These are phyloP conservation scores for Epinephelus moara DNA, from an alignment of 2,113 vertebrate species.

Conservation along the genomic window DNA sequence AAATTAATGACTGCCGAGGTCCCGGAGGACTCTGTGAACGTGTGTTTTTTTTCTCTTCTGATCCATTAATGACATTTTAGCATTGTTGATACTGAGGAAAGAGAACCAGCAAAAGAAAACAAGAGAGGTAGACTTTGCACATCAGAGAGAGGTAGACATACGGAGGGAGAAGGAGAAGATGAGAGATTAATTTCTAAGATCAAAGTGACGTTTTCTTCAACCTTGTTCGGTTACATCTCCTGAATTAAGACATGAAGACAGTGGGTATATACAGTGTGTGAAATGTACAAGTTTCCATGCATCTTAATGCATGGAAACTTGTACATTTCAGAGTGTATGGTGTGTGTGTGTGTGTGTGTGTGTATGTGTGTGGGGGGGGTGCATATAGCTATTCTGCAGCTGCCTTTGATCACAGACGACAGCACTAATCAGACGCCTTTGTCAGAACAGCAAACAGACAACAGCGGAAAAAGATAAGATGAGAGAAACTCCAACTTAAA, in stretches of 20 bases:
- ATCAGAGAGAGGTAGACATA: conserved; percentile 12
- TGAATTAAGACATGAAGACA: conserved; percentile 17
- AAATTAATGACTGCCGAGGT: neutral
- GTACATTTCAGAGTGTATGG: neutral
- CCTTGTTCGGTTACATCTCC: conserved; percentile 34
- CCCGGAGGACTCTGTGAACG: neutral
- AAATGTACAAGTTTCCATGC: too few relatives aligned
- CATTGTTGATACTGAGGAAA: neutral
- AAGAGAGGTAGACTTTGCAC: conserved; percentile 26
- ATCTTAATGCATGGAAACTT: neutral
- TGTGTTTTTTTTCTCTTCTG: neutral
- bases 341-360: neutral
- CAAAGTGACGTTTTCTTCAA: conserved; percentile 33
- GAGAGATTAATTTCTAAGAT: conserved; percentile 42
- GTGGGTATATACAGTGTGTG: neutral
- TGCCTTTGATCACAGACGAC: conserved; percentile 52
- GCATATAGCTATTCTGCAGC: conserved; percentile 18
- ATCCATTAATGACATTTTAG: conserved; percentile 17
- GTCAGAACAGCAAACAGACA: conserved; percentile 48
- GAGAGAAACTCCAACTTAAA: conserved; percentile 34
- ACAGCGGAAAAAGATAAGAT: conserved; percentile 24
- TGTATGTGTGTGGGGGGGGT: neutral
- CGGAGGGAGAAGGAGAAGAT: neutral
- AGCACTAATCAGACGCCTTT: conserved; percentile 58
- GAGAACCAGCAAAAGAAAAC: neutral